Evolutionary conservation across 1,140 invertebrate species (phyloP).

Genomic region (Cotesia chilonis): DNA sequence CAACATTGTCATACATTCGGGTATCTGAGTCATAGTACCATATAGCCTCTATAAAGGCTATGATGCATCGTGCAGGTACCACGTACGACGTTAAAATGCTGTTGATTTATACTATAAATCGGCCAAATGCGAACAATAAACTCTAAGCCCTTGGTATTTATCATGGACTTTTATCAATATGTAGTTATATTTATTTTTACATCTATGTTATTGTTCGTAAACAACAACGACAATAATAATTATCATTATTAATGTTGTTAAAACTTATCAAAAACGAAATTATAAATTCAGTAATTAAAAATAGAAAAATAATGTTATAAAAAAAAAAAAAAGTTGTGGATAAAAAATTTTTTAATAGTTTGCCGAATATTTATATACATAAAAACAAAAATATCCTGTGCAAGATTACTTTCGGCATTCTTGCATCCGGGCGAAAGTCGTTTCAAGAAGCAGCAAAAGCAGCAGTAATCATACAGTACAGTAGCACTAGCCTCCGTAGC

Average conservation of each 20-base stretch:
- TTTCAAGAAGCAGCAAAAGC: background rate
- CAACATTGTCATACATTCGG: background rate
- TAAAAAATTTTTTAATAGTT: background rate
- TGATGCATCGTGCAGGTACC: constrained; percentile 5
- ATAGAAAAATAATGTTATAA: background rate
- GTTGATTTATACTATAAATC: background rate
- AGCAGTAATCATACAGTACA: constrained; percentile 13
- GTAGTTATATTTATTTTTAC: too few relatives aligned
- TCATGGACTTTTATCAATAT: too few relatives aligned
- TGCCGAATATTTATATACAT: constrained; percentile 4
- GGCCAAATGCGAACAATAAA: constrained; percentile 4
- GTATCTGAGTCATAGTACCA: background rate
- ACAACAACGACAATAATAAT: too few relatives aligned
- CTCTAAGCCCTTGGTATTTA: background rate
- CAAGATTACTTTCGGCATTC: constrained; percentile 30
- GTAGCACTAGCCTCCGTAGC: background rate
- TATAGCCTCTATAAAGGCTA: constrained; percentile 1
- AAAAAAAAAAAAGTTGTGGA: background rate
- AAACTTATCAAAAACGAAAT: too few relatives aligned
- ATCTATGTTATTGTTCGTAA: too few relatives aligned
- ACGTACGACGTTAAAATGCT: background rate
- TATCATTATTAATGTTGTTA: too few relatives aligned
- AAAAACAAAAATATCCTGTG: constrained; percentile 18
- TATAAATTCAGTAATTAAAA: too few relatives aligned
- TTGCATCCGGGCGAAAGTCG: constrained; percentile 36